Evolutionary conservation across 2,113 vertebrate genomes (phyloP).

Genomic region (Melospiza melodia): DNA sequence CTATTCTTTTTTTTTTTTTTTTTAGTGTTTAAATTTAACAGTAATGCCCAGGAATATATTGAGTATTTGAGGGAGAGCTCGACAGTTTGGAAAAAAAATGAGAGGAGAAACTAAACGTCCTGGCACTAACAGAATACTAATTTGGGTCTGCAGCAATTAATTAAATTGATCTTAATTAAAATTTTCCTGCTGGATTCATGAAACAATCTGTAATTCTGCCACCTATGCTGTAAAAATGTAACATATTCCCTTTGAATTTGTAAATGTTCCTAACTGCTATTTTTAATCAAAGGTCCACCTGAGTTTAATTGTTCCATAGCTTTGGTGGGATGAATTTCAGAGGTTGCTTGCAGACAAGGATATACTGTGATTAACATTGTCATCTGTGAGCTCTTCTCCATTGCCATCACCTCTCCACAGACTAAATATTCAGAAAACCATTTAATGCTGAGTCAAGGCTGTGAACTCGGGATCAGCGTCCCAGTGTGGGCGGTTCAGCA

Average conservation of each 20-base stretch:
- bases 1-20: not conserved
- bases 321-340: not conserved
- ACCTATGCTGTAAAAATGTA: not conserved
- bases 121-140: not conserved
- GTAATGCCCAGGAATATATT: not conserved
- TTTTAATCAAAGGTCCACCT: not conserved
- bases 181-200: not conserved
- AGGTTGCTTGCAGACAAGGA: not conserved
- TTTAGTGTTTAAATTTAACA: conserved; percentile 2
- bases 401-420: not conserved
- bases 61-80: not conserved
- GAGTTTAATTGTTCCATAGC: not conserved
- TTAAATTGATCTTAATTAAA: conserved; percentile 34
- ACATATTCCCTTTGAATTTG: not conserved
- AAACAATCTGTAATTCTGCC: not conserved
- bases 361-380: not conserved
- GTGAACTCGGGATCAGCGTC: not conserved
- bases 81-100: not conserved
- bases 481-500: not conserved
- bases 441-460: not conserved
- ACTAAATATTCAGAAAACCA: not conserved
- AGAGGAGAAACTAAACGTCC: not conserved
- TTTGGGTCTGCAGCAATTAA: conserved; percentile 7
- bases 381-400: not conserved
- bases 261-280: not conserved